Evolutionary conservation across 2,113 vertebrate species (phyloP).

Genomic region (Platichthys flesus): DNA sequence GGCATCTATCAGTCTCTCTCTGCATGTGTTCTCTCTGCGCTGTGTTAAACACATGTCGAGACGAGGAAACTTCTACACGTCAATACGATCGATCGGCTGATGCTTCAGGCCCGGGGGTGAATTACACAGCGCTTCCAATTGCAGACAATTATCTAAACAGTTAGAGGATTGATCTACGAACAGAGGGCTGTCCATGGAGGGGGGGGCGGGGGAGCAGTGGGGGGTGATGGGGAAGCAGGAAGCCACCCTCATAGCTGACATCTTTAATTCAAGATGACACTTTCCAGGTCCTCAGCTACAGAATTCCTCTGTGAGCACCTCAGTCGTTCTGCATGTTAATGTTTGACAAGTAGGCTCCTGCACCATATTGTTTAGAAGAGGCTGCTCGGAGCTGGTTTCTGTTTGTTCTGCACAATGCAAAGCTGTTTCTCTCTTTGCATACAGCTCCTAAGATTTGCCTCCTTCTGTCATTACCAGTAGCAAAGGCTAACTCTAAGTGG

Average conservation of each 20-base stretch:
- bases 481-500: background rate
- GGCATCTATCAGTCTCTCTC: slow-evolving; percentile 17
- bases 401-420: background rate
- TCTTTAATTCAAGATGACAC: slow-evolving; percentile 40
- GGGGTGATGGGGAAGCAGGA: slow-evolving; percentile 16
- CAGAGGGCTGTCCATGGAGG: background rate
- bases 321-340: too few relatives aligned
- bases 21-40: slow-evolving; percentile 19
- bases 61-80: slow-evolving; percentile 28
- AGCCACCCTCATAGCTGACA: slow-evolving; percentile 42
- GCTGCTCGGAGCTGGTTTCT: slow-evolving; percentile 16
- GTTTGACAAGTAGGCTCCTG: background rate
- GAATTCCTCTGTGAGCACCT: slow-evolving; percentile 26
- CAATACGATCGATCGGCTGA: slow-evolving; percentile 70
- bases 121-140: slow-evolving; percentile 59
- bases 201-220: slow-evolving; percentile 3
- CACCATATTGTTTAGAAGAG: background rate
- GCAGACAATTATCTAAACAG: slow-evolving; percentile 75
- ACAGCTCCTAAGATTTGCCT: slow-evolving; percentile 34
- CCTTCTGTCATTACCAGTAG: background rate
- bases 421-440: slow-evolving; percentile 31
- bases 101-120: slow-evolving; percentile 53
- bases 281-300: slow-evolving; percentile 57
- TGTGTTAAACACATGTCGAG: slow-evolving; percentile 62
- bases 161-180: slow-evolving; percentile 57